These are phyloP conservation scores for Macrosteles quadrilineatus DNA, from an alignment of 1,140 invertebrate genomes.

Conservation along the genomic window DNA sequence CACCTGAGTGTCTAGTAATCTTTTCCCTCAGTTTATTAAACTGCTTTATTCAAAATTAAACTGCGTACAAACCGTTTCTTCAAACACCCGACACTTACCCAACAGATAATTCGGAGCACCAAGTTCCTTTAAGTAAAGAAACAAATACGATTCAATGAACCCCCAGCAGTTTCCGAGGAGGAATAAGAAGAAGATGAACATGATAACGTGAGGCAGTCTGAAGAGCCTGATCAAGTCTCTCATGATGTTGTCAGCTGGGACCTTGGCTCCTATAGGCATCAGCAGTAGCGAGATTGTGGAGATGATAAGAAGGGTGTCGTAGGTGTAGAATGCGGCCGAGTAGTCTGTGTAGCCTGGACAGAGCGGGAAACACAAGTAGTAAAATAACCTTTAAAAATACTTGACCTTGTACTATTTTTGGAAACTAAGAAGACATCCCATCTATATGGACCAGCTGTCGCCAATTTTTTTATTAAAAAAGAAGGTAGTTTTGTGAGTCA, in stretches of 20 bases:
- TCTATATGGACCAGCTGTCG: too few species aligned
- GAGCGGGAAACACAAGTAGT: slow-evolving; percentile 29
- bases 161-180: slow-evolving; percentile 79
- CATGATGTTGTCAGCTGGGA: slow-evolving; percentile 71
- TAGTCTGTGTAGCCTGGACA: slow-evolving; percentile 70
- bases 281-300: slow-evolving; percentile 67
- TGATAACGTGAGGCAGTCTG: slow-evolving; percentile 70
- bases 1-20: too few species aligned
- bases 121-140: slow-evolving; percentile 78
- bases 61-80: too few species aligned
- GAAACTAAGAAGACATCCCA: too few species aligned
- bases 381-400: too few species aligned
- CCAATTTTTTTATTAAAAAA: too few species aligned
- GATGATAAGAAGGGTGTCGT: slow-evolving; percentile 67
- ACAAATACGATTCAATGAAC: slow-evolving; percentile 82
- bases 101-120: slow-evolving; percentile 77
- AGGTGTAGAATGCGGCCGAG: slow-evolving; percentile 74
- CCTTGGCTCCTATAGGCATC: slow-evolving; percentile 70
- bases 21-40: too few species aligned
- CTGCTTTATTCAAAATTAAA: too few species aligned
- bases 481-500: too few species aligned
- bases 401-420: too few species aligned
- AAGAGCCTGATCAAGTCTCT: slow-evolving; percentile 68
- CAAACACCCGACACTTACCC: too few species aligned
- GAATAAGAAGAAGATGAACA: slow-evolving; percentile 76